These are phyloP conservation scores for Zaprionus ghesquierei DNA, from an alignment of 1,140 invertebrate species.

Conservation along the genomic window DNA sequence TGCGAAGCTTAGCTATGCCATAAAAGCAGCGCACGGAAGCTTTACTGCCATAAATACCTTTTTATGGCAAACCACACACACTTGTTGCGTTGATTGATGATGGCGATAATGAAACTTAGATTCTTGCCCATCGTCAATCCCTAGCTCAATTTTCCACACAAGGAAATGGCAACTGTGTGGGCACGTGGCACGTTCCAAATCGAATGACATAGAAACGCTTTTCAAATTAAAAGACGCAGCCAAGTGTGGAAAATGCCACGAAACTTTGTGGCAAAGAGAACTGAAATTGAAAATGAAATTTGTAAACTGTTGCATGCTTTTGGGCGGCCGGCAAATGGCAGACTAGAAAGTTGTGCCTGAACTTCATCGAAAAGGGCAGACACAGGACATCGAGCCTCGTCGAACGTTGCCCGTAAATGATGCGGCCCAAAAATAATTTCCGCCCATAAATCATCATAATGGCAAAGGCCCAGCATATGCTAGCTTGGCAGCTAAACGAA, in stretches of 20 bases:
- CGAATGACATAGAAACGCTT: constrained; percentile 52
- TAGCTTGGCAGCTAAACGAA: constrained; percentile 42
- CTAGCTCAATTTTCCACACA: constrained; percentile 20
- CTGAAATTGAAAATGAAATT: constrained; percentile 37
- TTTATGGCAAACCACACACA: constrained; percentile 5
- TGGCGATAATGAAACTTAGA: background rate
- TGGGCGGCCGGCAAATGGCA: constrained; percentile 19
- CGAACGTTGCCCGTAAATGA: constrained; percentile 3
- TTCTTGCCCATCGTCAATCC: constrained; percentile 2
- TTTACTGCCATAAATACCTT: constrained; percentile 15
- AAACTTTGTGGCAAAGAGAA: constrained; percentile 53
- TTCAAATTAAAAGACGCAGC: constrained; percentile 71
- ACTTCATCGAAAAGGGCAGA: background rate
- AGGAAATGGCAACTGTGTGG: constrained; percentile 36
- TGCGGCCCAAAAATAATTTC: constrained; percentile 66
- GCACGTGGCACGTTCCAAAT: constrained; percentile 25
- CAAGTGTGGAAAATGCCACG: constrained; percentile 50
- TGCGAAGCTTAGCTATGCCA: constrained; percentile 11
- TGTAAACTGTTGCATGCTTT: constrained; percentile 67
- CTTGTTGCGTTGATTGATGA: constrained; percentile 23
- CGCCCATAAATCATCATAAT: constrained; percentile 78
- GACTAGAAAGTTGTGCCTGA: constrained; percentile 2
- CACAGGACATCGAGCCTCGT: background rate
- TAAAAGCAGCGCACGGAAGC: constrained; percentile 26
- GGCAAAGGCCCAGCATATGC: constrained; percentile 42